Percentiles rank a stretch among this genome's conserved stretches.
Conservation (phyloP, 2,113 vertebrate species). For the Shinisaurus crocodilurus region DNA sequence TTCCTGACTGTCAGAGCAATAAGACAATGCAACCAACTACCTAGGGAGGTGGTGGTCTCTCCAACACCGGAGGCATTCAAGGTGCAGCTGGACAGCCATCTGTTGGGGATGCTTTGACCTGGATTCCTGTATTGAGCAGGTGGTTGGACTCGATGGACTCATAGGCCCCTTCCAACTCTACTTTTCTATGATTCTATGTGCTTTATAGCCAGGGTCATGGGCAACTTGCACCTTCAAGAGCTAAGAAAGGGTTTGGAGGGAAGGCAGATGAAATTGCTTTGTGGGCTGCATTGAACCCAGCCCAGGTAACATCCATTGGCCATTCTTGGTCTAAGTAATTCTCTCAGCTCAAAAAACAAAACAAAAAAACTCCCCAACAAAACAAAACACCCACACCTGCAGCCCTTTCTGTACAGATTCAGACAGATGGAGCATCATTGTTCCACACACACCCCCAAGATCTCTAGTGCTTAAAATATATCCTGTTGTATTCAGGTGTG, state of each 20-base stretch:
- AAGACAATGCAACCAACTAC: no score
- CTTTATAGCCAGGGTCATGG: not conserved
- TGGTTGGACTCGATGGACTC: no score
- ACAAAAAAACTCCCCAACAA: no score
- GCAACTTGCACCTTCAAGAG: not conserved
- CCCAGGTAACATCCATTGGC: not conserved
- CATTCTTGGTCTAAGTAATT: not conserved
- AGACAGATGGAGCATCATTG: not conserved
- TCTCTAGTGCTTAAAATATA: not conserved
- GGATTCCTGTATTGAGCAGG: no score
- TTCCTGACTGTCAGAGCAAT: no score
- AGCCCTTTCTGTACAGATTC: not conserved
- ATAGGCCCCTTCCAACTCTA: no score
- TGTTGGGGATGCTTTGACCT: no score
- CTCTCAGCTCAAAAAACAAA: not conserved
- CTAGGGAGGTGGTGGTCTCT: no score
- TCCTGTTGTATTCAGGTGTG: no score
- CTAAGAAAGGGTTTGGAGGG: not conserved
- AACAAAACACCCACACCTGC: not conserved
- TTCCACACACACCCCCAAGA: not conserved
- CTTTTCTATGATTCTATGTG: no score
- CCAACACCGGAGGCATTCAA: no score
- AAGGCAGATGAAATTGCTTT: not conserved
- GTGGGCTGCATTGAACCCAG: not conserved
- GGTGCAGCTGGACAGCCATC: no score